A percentile compares a stretch with the other conserved stretches of the same genome.
phyloP scores from a whole-genome alignment of 2,797 vertebrate species.

The Cheirogaleus major region DNA sequence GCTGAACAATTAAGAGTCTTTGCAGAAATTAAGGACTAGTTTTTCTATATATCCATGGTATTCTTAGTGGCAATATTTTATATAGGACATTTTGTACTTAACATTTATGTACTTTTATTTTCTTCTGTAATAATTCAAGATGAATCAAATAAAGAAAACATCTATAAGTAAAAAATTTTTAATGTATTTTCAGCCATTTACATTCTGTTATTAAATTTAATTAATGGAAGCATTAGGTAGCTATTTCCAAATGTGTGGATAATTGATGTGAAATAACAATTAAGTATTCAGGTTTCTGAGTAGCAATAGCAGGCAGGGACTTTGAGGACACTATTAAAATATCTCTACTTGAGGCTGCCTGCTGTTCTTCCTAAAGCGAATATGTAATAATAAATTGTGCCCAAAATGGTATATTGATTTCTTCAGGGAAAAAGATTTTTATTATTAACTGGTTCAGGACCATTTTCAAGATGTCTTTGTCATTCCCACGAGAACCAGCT shows the following conservation, averaged over 20 bases:
- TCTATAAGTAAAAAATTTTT: background rate
- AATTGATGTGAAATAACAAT: constrained; percentile 35
- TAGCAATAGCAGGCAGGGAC: background rate
- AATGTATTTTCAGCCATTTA: background rate
- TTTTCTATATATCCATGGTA: background rate
- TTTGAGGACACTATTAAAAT: constrained; percentile 4
- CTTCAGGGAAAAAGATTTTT: constrained; percentile 60
- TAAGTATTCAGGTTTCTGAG: background rate
- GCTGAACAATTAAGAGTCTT: background rate
- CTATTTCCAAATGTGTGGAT: background rate
- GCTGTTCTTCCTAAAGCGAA: constrained; percentile 54
- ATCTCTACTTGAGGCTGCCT: constrained; percentile 4
- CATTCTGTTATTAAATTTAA: constrained; percentile 22
- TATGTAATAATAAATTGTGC: constrained; percentile 50
- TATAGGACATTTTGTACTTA: background rate
- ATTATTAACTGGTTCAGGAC: constrained; percentile 66
- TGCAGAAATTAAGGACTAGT: background rate
- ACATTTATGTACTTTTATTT: background rate
- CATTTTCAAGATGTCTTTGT: constrained; percentile 30
- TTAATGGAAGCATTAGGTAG: constrained; percentile 2
- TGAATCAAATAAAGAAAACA: constrained; percentile 29
- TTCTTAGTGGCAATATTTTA: background rate
- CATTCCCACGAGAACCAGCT: constrained; percentile 15
- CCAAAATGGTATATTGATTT: constrained; percentile 64
- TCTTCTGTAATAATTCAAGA: constrained; percentile 14